Evolutionary conservation across 2,888 invertebrate genomes (phyloP), one percentile per base, ranked within the genome.

Genomic region (Automeris io): DNA sequence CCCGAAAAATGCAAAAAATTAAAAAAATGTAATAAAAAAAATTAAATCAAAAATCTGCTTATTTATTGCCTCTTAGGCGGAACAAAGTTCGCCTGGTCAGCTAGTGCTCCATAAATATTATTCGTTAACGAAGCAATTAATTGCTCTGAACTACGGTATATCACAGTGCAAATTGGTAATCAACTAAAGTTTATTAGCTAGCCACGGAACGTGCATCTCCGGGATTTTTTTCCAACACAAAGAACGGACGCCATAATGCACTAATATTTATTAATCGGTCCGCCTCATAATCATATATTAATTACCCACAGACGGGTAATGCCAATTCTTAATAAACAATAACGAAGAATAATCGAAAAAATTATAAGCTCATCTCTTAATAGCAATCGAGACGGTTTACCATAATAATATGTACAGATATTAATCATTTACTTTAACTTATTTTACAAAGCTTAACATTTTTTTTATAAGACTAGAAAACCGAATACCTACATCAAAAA

Each of bases 101-200:
- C n/a, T n/a, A n/a, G n/a, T n/a, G n/a, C n/a, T n/a, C n/a, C n/a
- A n/a, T n/a, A 12, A 2, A 16, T 22, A 22, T 32, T 18, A 11
- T 11, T 22, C 32, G 31, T 16, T 29, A 13, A 2, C 23, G 22
- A 22, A n/a, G 60, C 61, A 67, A 67, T 68, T 66, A 67, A 69
- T 69, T 48, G 51, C 65, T 63, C 59, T 58, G 56, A 70, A 66
- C 58, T 61, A 43, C 65, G 51, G 66, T 73, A 72, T 66, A 69
- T 74, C 73, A 75, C 62, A 47, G 57, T 51, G 55, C 68, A 75
- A 80, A 79, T 77, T 77, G 75, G 69, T 76, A 80, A 78, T 78
- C 75, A 73, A 66, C 61, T 59, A 49, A 53, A 63, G 68, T 70
- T 70, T 70, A 78, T 78, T 71, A 71, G 61, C 52, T 49, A 51